Conservation (phyloP, 2,888 invertebrate species). For the Oxystoma pomonae region DNA sequence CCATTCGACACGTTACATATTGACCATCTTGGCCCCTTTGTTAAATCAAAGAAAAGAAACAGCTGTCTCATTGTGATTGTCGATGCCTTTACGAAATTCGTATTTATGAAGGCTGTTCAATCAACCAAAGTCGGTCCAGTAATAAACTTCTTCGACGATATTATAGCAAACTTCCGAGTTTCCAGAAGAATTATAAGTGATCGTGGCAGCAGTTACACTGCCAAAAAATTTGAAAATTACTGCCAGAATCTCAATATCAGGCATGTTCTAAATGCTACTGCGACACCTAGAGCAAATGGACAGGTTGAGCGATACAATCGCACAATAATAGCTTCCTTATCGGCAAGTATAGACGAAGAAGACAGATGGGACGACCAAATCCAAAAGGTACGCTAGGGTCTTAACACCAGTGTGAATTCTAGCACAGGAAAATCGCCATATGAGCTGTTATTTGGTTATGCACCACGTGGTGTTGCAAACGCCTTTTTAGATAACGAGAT, state of each 20-base stretch:
- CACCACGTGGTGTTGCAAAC: slow-evolving; percentile 16
- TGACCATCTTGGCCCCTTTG: slow-evolving; percentile 27
- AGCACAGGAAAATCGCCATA: no score
- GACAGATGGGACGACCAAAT: slow-evolving; percentile 5
- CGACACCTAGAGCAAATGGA: no score
- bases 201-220: slow-evolving; percentile 20
- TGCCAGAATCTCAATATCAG: slow-evolving; percentile 2
- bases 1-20: slow-evolving; percentile 27
- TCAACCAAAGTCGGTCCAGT: slow-evolving; percentile 16
- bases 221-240: slow-evolving; percentile 17
- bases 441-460: slow-evolving; percentile 23
- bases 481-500: slow-evolving; percentile 12
- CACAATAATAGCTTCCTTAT: slow-evolving; percentile 5
- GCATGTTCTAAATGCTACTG: slow-evolving; percentile 6
- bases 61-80: slow-evolving; percentile 30
- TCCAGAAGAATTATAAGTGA: slow-evolving; percentile 21
- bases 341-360: slow-evolving; percentile 2
- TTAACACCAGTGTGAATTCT: no score
- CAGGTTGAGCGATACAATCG: no score
- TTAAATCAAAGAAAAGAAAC: slow-evolving; percentile 19
- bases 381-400: no score
- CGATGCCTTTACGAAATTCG: slow-evolving; percentile 28
- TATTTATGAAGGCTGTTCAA: slow-evolving; percentile 24
- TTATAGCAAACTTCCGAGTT: slow-evolving; percentile 20
- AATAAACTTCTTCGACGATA: slow-evolving; percentile 16